Evolutionary conservation across 2,888 invertebrate genomes (phyloP).

Genomic region (Epinotia bilunana): DNA sequence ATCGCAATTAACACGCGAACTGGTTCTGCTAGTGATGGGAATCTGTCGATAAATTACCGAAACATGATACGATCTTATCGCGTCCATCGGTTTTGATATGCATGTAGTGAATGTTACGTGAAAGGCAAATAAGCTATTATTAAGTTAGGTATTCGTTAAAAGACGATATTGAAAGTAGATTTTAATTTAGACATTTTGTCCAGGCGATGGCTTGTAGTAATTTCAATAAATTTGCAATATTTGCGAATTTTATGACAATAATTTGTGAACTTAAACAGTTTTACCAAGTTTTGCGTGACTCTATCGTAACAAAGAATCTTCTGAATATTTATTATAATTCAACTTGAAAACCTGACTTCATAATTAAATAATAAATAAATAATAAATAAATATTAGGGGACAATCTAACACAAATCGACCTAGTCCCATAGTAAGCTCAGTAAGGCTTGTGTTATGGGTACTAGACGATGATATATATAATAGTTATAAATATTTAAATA

Average conservation of each 20-base stretch:
- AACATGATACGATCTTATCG: conserved; percentile 27
- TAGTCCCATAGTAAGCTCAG: too few relatives aligned
- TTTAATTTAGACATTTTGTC: conserved; percentile 22
- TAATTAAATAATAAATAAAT: too few relatives aligned
- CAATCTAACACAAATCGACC: too few relatives aligned
- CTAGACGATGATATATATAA: too few relatives aligned
- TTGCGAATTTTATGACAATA: conserved; percentile 5
- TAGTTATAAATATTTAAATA: too few relatives aligned
- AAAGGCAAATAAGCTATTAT: conserved; percentile 28
- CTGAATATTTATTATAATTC: conserved; percentile 21
- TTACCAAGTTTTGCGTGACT: conserved; percentile 14
- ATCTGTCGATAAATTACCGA: conserved; percentile 34
- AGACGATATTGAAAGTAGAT: conserved; percentile 1
- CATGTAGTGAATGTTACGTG: conserved; percentile 14
- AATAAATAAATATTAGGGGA: too few relatives aligned
- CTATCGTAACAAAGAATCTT: conserved; percentile 1
- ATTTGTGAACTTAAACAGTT: conserved; percentile 17
- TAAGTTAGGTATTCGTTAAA: conserved; percentile 11
- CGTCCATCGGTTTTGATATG: not conserved
- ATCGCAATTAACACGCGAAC: conserved; percentile 82
- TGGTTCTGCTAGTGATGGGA: conserved; percentile 71
- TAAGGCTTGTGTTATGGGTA: too few relatives aligned
- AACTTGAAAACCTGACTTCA: conserved; percentile 12
- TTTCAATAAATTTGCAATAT: conserved; percentile 17
- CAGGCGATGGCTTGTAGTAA: not conserved